Evolutionary conservation across 2,113 vertebrate species (phyloP), one percentile per base, ranked within the genome.

Genomic region (Nannobrachium achirus): DNA sequence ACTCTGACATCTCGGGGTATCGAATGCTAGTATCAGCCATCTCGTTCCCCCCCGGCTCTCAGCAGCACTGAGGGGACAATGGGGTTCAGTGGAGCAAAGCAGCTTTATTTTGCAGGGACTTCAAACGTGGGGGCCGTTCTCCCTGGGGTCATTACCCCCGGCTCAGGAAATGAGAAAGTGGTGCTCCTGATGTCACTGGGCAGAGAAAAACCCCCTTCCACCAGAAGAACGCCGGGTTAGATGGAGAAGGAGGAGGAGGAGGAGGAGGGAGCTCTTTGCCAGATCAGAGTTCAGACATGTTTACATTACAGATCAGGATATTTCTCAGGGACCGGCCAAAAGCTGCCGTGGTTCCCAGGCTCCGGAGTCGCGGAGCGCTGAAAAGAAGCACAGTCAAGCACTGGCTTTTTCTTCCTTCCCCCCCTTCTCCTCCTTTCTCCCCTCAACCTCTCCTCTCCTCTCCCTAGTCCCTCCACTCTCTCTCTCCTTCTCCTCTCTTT

Each of bases 261-360:
- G 62, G 39, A 51, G 73, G 53, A 66, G 71, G 73, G 48, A 41
- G 41, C 38, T 55, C 39, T 69, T 70, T 56, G 80, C 69, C 71
- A 80, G 88, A 91, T 90, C 92, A 91, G 88, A 92, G 92, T 92
- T 94, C 92, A 92, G 86, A 75, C 82, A 81, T 93, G 93, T 93
- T 94, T 94, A 93, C 92, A 92, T 92, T 93, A 92, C 86, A 91
- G 88, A 88, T 91, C 91, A 89, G 90, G 91, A 89, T 92, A 91
- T 91, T 93, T 93, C 91, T 93, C 85, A 88, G 88, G 84, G 86
- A 70, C 76, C 0, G 75, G 88, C 88, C 85, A 88, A 33, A 33
- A 89, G 87, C 84, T 78, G 83, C 79, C 19, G 58, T 75, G 72
- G 81, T 94, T 94, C 92, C 93, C 93, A 93, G 90, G 92, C 92